These are phyloP conservation scores for Microplitis deprimator DNA, from an alignment of 2,888 invertebrate species.

Conservation along the genomic window DNA sequence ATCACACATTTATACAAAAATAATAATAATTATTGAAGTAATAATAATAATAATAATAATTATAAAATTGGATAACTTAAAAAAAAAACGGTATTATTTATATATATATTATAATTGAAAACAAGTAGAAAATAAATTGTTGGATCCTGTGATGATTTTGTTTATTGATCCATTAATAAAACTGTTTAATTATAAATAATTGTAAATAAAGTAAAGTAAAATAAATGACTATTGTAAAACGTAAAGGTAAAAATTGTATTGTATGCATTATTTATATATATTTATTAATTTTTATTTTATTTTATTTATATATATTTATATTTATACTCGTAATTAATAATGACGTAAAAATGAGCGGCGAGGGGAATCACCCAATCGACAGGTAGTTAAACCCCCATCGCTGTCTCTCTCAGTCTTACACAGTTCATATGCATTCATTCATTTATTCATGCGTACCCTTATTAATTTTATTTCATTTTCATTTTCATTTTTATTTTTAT, in stretches of 20 bases:
- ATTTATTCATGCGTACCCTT: conserved; percentile 27
- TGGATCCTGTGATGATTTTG: conserved; percentile 60
- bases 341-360: conserved; percentile 66
- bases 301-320: conserved; percentile 47
- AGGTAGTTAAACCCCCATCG: conserved; percentile 59
- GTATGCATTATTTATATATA: conserved; percentile 55
- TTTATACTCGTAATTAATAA: conserved; percentile 64
- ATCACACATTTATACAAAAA: conserved; percentile 72
- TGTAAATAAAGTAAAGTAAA: conserved; percentile 14
- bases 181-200: conserved; percentile 17
- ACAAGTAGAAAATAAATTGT: conserved; percentile 67
- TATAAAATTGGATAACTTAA: conserved; percentile 60
- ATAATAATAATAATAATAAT: conserved; percentile 40
- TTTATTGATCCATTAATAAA: conserved; percentile 33
- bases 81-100: conserved; percentile 61
- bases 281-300: conserved; percentile 35
- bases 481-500: conserved; percentile 14
- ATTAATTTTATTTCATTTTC: conserved; percentile 26
- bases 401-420: conserved; percentile 67
- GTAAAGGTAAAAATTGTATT: conserved; percentile 57
- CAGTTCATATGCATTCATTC: conserved; percentile 62
- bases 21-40: conserved; percentile 61
- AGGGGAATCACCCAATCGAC: conserved; percentile 57
- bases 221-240: conserved; percentile 61
- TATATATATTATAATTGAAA: conserved; percentile 62